A percentile compares a stretch with the other conserved stretches of the same genome.
phyloP scores from a whole-genome alignment of 2,113 vertebrate genomes.

The Dinomys branickii region DNA sequence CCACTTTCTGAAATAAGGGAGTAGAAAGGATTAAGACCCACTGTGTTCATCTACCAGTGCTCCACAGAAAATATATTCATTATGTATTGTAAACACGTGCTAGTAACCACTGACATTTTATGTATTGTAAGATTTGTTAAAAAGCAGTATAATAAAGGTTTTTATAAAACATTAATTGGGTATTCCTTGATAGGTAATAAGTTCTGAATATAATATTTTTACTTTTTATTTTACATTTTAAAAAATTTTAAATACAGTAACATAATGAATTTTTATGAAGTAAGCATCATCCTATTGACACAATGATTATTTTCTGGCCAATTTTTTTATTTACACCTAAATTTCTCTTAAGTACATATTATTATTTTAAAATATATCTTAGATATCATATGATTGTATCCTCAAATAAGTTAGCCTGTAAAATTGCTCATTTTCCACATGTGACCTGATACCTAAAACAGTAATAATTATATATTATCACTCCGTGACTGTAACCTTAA shows the following conservation, averaged over 20 bases:
- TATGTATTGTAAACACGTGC: not conserved
- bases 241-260: not conserved
- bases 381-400: not conserved
- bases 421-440: not conserved
- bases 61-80: not conserved
- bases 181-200: not conserved
- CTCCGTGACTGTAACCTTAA: not conserved
- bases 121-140: not conserved
- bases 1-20: not conserved
- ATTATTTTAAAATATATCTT: not conserved
- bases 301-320: not conserved
- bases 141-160: not conserved
- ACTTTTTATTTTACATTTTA: not conserved
- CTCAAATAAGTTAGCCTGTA: too few species aligned
- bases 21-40: not conserved
- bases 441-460: not conserved
- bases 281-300: not conserved
- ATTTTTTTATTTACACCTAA: not conserved
- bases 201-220: not conserved
- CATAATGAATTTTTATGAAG: not conserved
- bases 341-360: not conserved
- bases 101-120: not conserved
- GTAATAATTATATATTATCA: not conserved
- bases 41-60: not conserved
- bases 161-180: not conserved